These are phyloP conservation scores for Pelodiscus sinensis DNA, from an alignment of 2,113 vertebrate species.

Conservation along the genomic window DNA sequence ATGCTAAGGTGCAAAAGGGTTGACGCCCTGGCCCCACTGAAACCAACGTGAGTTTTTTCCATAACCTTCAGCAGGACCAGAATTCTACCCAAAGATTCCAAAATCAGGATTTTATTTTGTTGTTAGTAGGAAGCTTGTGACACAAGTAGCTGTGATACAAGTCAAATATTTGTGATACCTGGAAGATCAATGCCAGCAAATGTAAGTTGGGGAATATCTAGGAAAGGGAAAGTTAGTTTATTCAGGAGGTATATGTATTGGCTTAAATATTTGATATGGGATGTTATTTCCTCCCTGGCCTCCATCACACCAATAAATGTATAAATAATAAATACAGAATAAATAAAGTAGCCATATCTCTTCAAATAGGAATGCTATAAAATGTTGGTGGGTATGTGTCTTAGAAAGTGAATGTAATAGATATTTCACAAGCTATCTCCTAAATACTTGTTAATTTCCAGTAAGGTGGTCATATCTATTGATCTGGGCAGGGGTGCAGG, in stretches of 20 bases:
- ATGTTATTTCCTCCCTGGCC: not conserved
- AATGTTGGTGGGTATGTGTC: not conserved
- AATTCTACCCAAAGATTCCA: not conserved
- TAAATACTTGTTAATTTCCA: not conserved
- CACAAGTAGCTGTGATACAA: not conserved
- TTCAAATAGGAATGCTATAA: not conserved
- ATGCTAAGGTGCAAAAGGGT: rapidly evolving
- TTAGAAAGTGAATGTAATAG: no score
- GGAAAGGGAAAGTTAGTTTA: not conserved
- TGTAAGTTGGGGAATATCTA: not conserved
- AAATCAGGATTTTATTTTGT: not conserved
- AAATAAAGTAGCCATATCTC: not conserved
- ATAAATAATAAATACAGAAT: not conserved
- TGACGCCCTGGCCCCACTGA: not conserved
- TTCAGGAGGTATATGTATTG: not conserved
- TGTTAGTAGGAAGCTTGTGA: not conserved
- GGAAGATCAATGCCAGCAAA: not conserved
- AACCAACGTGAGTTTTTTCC: not conserved
- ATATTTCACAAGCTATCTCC: not conserved
- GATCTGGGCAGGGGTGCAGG: no score
- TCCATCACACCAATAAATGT: not conserved
- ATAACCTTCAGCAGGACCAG: not conserved
- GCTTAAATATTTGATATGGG: not conserved
- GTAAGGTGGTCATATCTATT: not conserved
- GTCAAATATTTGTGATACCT: not conserved